Conservation (phyloP, 2,113 vertebrate genomes). For the Microcebus murinus region DNA sequence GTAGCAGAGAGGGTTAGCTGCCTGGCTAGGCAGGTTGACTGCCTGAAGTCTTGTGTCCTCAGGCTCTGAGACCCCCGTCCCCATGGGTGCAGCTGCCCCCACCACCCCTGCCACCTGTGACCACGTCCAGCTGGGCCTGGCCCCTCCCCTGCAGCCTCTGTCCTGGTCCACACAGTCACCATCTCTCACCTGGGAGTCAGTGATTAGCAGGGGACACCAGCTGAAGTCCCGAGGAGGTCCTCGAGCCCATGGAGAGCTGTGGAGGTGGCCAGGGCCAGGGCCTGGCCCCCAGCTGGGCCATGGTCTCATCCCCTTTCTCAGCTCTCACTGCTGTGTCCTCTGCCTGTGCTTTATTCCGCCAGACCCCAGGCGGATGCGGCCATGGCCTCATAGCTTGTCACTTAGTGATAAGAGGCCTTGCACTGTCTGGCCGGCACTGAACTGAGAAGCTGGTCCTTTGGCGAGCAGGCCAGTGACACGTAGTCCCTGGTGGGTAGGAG, state of each 20-base stretch:
- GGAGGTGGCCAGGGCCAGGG: accelerated
- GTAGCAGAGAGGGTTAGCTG: no score
- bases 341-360: neutral
- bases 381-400: neutral
- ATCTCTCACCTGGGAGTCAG: no score
- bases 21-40: no score
- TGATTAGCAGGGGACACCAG: accelerated
- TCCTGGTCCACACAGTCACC: accelerated
- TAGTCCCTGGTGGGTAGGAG: neutral
- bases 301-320: neutral
- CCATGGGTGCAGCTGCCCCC: no score
- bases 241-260: neutral
- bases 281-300: no score
- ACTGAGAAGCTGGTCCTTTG: neutral
- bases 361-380: neutral
- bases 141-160: accelerated
- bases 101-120: accelerated
- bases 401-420: no score
- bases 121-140: no score
- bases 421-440: neutral
- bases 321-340: neutral
- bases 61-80: no score
- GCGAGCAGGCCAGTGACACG: neutral
- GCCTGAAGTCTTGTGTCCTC: no score
- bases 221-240: neutral